Percentiles rank a stretch among this genome's conserved stretches.
Evolutionary conservation across 2,888 invertebrate species (phyloP).

Genomic region (Euplexia lucipara): DNA sequence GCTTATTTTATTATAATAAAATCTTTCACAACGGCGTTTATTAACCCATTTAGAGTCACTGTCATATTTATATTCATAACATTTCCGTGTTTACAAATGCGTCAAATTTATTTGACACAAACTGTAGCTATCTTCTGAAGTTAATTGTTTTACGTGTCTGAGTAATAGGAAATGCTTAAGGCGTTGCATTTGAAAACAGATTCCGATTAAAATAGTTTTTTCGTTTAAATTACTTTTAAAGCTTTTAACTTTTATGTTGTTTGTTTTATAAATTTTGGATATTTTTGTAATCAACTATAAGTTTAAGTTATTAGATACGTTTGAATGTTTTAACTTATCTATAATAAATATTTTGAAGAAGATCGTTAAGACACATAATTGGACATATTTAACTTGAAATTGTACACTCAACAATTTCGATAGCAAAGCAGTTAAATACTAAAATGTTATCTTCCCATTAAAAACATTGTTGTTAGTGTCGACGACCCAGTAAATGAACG

Average conservation of each 20-base stretch:
- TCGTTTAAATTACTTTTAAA: conserved; percentile 8
- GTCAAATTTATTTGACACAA: conserved; percentile 47
- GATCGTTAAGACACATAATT: not conserved
- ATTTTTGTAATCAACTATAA: not conserved
- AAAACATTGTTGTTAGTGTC: conserved; percentile 24
- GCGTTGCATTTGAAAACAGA: conserved; percentile 7
- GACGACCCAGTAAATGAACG: conserved; percentile 35
- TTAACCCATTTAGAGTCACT: conserved; percentile 27
- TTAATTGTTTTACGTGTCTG: conserved; percentile 41
- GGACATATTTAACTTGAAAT: not conserved
- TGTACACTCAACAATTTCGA: conserved; percentile 1
- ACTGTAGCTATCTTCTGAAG: conserved; percentile 27
- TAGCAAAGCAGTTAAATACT: conserved; percentile 22
- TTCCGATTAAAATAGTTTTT: conserved; percentile 15
- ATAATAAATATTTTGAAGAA: not conserved
- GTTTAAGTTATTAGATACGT: not conserved
- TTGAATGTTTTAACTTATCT: not conserved
- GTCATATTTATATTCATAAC: conserved; percentile 35
- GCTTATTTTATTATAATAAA: conserved; percentile 27
- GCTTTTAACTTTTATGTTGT: conserved; percentile 13
- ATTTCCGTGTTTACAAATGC: conserved; percentile 48
- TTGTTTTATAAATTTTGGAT: not conserved
- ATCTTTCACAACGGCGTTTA: conserved; percentile 29
- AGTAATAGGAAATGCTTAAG: conserved; percentile 20
- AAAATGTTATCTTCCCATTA: conserved; percentile 14